Percentiles rank a stretch among this genome's conserved stretches.
Conservation (phyloP, 2,113 vertebrate genomes). For the Sinocyclocheilus rhinocerous region DNA sequence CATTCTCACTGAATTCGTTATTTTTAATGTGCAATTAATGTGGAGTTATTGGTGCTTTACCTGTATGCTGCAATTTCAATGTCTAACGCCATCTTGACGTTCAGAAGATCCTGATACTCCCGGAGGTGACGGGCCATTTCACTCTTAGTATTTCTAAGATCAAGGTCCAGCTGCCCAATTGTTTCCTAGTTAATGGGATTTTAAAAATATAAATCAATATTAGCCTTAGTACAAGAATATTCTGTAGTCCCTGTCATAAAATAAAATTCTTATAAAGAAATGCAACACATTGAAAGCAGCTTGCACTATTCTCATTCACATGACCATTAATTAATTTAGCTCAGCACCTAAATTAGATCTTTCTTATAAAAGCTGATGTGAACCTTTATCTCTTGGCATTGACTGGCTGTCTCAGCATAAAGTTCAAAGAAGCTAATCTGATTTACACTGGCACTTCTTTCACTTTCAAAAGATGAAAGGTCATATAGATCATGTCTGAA, state of each 20-base stretch:
- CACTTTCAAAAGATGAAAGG: not conserved
- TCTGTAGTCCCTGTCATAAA: not conserved
- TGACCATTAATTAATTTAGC: not conserved
- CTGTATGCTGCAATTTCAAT: conserved; percentile 95
- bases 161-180: conserved; percentile 84
- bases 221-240: not conserved
- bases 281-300: not conserved
- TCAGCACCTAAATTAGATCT: not conserved
- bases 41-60: conserved; percentile 65
- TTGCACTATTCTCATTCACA: not conserved
- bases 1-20: not conserved
- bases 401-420: not conserved
- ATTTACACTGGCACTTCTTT: conserved; percentile 22
- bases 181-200: conserved; percentile 74
- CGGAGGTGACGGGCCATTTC: conserved; percentile 92
- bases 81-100: conserved; percentile 94
- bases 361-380: conserved; percentile 16
- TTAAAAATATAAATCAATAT: not conserved
- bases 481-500: not conserved
- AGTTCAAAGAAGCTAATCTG: conserved; percentile 20
- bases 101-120: conserved; percentile 93
- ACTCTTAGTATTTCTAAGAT: conserved; percentile 85
- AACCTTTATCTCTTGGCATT: conserved; percentile 11
- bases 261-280: not conserved
- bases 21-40: not conserved